Evolutionary conservation across 1,140 invertebrate species (phyloP).

Genomic region (Geopemphigus sp.): DNA sequence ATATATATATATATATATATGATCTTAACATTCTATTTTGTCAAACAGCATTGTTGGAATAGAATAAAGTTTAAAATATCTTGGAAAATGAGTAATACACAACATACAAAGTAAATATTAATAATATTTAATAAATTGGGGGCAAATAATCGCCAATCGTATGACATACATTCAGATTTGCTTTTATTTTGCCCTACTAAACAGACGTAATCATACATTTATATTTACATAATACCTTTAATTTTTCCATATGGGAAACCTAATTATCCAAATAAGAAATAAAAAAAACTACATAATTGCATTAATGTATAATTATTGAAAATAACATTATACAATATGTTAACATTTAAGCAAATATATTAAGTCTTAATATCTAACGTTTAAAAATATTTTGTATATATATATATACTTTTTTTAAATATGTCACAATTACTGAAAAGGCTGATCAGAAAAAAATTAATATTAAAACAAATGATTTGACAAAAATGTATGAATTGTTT

Average conservation of each 20-base stretch:
- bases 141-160: background rate
- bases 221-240: background rate
- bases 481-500: slow-evolving; percentile 15
- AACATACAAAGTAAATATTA: too few relatives aligned
- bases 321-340: slow-evolving; percentile 34
- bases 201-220: background rate
- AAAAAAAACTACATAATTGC: slow-evolving; percentile 12
- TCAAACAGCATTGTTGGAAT: background rate
- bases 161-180: background rate
- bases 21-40: too few relatives aligned
- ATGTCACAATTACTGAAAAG: slow-evolving; percentile 31
- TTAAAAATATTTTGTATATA: slow-evolving; percentile 33
- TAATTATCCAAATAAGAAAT: slow-evolving; percentile 14
- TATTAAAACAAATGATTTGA: slow-evolving; percentile 6
- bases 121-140: background rate
- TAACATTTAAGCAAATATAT: slow-evolving; percentile 44
- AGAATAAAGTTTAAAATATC: background rate
- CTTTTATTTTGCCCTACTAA: background rate
- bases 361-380: slow-evolving; percentile 16
- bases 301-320: slow-evolving; percentile 22
- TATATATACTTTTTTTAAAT: slow-evolving; percentile 38
- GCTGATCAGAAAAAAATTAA: slow-evolving; percentile 32
- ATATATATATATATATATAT: too few relatives aligned
- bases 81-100: background rate
- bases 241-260: background rate